Base-by-base conservation (phyloP, 2,113 vertebrate genomes). In the Perca flavescens region DNA sequence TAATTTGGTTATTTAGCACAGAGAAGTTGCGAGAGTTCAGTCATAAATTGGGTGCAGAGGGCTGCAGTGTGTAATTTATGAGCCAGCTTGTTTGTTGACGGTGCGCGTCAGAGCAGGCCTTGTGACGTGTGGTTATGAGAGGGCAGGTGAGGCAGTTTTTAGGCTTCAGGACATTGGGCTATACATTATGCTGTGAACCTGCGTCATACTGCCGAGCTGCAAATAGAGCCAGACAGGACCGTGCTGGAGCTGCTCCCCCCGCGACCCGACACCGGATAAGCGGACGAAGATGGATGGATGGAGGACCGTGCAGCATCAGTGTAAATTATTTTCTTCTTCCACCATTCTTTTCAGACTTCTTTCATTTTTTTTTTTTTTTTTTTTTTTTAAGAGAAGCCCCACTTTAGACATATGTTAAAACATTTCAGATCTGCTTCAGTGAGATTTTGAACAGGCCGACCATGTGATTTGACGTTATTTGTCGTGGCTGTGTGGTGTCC, bases 1-100 rank as follows among this genome's bases (percentile, higher is more conserved):
- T 64, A 47, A 68, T 16, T 43, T 19, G 15, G 69, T 88, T 87
- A 91, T 94, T 92, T 91, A 93, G 70, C 63, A 68, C 70, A 70
- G 91, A 85, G 91, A 91, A 83, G 73, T 83, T 75, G 50, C 31
- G 36, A 75, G 76, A 77, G 85, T 72, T 78, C 34, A 52, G 68
- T 77, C 63, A 68, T 90, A 86, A 93, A 93, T 89, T 56, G n/a
- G 46, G 15, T 31, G 80, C 69, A 58, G 79, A 82, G 81, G 74
- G 77, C 77, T 72, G 76, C 52, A 9, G 57, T 17, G 40, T 60
- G 62, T 86, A 88, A 92, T 91, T 93, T 92, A 89, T 72, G 78
- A 79, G 62, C 25, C 71, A 5, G 70, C 61, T 28, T 34, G 65
- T 63, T 46, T 74, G 78, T 86, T 76, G 73, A 80, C 25, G 67